Evolutionary conservation across 64 coral and sea anemone genomes (phyloP).

Genomic region (Exaiptasia diaphana): DNA sequence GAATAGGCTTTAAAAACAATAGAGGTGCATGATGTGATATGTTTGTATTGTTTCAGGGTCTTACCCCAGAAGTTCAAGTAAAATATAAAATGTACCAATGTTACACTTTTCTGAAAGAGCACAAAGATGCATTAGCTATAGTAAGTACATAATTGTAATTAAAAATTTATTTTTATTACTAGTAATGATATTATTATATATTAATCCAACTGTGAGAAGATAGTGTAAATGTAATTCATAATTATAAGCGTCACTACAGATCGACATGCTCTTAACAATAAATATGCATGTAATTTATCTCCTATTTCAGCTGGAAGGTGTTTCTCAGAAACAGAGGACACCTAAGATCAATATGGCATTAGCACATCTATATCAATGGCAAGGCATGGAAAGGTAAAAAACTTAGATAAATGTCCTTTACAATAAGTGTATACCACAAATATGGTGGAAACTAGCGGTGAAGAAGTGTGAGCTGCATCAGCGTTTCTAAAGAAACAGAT

Average conservation of each 20-base stretch:
- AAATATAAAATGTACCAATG: conserved; percentile 91
- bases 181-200: too few relatives aligned
- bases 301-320: conserved; percentile 90
- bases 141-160: conserved; percentile 40
- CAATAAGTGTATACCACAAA: too few relatives aligned
- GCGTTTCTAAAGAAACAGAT: too few relatives aligned
- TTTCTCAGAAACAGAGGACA: conserved; percentile 94
- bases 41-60: too few relatives aligned
- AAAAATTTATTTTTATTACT: background rate
- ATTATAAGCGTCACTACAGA: background rate
- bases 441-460: too few relatives aligned
- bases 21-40: too few relatives aligned
- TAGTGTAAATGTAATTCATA: background rate
- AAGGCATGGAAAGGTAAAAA: conserved; percentile 93
- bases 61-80: conserved; percentile 73
- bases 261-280: background rate
- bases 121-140: conserved; percentile 70
- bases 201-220: too few relatives aligned
- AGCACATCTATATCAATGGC: conserved; percentile 81
- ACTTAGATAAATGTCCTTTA: too few relatives aligned
- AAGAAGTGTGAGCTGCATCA: too few relatives aligned
- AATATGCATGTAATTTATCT: background rate
- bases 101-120: conserved; percentile 75
- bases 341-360: conserved; percentile 88
- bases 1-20: too few relatives aligned